Conservation (phyloP, 2,888 invertebrate genomes). For the Autographa gamma region DNA sequence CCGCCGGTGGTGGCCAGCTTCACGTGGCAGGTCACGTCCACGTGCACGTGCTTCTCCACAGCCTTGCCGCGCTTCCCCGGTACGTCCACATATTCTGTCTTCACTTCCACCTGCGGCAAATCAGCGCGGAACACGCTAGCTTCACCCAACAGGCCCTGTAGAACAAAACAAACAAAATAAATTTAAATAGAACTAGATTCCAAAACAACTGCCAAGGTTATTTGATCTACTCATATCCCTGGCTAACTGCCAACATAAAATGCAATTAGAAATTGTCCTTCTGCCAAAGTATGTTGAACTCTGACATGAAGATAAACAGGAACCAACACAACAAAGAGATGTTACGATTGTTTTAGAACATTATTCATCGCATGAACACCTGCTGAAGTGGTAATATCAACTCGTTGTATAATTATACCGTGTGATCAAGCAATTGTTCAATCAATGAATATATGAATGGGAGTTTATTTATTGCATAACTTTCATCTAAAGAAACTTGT, state of each 20-base stretch:
- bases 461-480: not conserved
- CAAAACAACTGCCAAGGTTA: conserved; percentile 64
- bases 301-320: conserved; percentile 57
- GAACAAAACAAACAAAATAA: conserved; percentile 56
- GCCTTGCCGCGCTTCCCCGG: conserved; percentile 84
- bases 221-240: conserved; percentile 52
- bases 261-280: conserved; percentile 68
- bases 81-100: conserved; percentile 88
- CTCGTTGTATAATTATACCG: not conserved
- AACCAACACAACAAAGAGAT: conserved; percentile 55
- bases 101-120: conserved; percentile 91
- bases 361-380: not conserved
- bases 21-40: conserved; percentile 91
- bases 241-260: conserved; percentile 67
- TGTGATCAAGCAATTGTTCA: no score
- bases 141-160: conserved; percentile 89
- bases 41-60: conserved; percentile 90
- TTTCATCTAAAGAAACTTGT: not conserved
- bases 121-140: conserved; percentile 92
- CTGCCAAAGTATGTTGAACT: conserved; percentile 69
- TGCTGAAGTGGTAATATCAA: not conserved
- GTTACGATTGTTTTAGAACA: conserved; percentile 10
- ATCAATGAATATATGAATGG: not conserved
- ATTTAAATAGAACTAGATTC: conserved; percentile 56
- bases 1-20: conserved; percentile 89